These are phyloP conservation scores for Desmodus rotundus DNA, from an alignment of 2,113 vertebrate genomes.

Conservation along the genomic window DNA sequence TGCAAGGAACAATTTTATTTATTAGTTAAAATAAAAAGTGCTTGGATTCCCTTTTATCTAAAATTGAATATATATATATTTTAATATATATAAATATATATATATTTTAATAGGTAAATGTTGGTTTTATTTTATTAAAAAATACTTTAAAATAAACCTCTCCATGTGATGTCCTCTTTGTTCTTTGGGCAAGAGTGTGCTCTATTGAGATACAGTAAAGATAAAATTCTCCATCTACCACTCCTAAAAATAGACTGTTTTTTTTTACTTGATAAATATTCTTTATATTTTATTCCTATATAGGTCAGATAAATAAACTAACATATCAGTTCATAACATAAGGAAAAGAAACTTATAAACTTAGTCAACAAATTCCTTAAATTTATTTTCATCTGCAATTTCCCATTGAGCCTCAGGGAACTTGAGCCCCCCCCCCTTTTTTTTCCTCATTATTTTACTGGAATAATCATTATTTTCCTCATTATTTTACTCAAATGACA, in stretches of 20 bases:
- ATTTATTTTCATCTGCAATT: conserved; percentile 35
- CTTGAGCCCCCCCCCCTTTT: neutral
- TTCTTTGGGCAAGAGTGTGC: neutral
- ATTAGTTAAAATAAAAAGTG: neutral
- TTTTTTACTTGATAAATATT: neutral
- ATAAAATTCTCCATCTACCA: neutral
- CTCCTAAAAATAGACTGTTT: neutral
- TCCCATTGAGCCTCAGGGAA: neutral
- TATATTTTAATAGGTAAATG: neutral
- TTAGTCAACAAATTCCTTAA: neutral
- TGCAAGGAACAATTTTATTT: neutral
- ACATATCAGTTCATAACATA: neutral
- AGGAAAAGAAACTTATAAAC: neutral
- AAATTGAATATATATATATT: neutral
- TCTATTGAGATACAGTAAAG: neutral
- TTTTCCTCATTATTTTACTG: neutral
- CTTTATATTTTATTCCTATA: neutral
- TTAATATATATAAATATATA: too few species aligned
- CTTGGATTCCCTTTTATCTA: neutral
- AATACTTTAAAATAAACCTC: neutral
- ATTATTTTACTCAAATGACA: neutral
- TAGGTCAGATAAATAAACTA: neutral
- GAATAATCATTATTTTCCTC: neutral
- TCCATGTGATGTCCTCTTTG: neutral
- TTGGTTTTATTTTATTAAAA: conserved; percentile 26